phyloP scores from a whole-genome alignment of 92 coral and sea anemone genomes.

The Hydrozoanthus gracilis region DNA sequence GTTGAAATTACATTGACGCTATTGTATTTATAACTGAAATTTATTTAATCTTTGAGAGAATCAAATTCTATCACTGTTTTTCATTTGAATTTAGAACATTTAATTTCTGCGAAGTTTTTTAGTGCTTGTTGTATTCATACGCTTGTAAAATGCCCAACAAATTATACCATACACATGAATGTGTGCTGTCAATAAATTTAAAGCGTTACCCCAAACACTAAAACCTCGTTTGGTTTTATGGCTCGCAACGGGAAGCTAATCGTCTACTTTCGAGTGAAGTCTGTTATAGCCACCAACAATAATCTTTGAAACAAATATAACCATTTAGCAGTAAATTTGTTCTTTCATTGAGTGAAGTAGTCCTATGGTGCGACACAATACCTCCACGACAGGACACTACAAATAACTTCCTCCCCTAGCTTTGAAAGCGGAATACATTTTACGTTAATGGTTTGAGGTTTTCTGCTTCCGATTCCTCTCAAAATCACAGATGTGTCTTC shows the following conservation, averaged over 20 bases:
- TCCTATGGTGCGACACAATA: constrained; percentile 59
- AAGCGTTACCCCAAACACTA: constrained; percentile 7
- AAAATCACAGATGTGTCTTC: constrained; percentile 33
- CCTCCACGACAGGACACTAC: constrained; percentile 52
- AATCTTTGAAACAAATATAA: constrained; percentile 51
- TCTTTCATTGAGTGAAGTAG: constrained; percentile 46
- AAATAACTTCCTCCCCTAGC: constrained; percentile 39
- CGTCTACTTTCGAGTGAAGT: constrained; percentile 1
- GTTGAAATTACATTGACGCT: constrained; percentile 31
- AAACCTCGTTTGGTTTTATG: background rate
- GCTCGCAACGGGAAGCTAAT: constrained; percentile 18
- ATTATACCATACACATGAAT: constrained; percentile 3
- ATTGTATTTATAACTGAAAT: constrained; percentile 60
- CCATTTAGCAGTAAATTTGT: constrained; percentile 35
- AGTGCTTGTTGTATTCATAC: background rate
- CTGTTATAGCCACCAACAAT: constrained; percentile 9
- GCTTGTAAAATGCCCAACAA: constrained; percentile 18
- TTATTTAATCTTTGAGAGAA: constrained; percentile 58
- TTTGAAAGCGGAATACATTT: constrained; percentile 11
- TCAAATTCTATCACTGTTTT: constrained; percentile 40
- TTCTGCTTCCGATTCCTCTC: constrained; percentile 33
- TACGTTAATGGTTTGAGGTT: constrained; percentile 21
- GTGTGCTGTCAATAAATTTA: constrained; percentile 32
- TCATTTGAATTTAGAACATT: constrained; percentile 36
- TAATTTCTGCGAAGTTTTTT: constrained; percentile 13